A percentile compares a stretch with the other conserved stretches of the same genome.
Evolutionary conservation across 2,113 vertebrate genomes (phyloP).

Genomic region (Rhinopomastus cyanomelas): DNA sequence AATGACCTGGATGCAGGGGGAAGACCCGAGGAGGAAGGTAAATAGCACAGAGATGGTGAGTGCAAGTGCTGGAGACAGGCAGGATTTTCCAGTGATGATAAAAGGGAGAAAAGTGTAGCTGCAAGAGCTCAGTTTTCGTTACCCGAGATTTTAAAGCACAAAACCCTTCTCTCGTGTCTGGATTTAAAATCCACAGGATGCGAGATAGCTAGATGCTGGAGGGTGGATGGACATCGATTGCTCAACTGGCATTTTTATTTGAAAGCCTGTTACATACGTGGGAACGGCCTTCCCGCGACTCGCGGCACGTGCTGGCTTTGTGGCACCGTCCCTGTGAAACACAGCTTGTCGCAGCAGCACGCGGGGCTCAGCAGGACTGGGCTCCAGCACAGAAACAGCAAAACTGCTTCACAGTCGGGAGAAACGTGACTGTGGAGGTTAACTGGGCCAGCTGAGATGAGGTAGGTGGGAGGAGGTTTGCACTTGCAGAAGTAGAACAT

Average conservation of each 20-base stretch:
- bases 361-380: neutral
- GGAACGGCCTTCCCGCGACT: neutral
- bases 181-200: neutral
- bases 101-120: neutral
- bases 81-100: conserved; percentile 14
- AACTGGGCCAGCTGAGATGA: neutral
- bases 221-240: neutral
- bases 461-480: neutral
- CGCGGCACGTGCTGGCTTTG: neutral
- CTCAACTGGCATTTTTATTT: conserved; percentile 7
- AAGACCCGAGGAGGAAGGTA: neutral
- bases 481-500: neutral
- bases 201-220: neutral
- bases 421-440: neutral
- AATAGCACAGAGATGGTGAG: neutral
- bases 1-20: neutral
- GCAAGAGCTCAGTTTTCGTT: conserved; percentile 17
- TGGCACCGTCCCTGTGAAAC: neutral
- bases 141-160: neutral
- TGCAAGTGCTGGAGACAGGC: neutral
- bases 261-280: conserved; percentile 19
- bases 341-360: neutral
- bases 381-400: neutral
- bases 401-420: neutral
- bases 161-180: neutral